Evolutionary conservation across 2,797 vertebrate species (phyloP), one percentile per base, ranked within the genome.

Genomic region (Parotocinclus haroldoi): DNA sequence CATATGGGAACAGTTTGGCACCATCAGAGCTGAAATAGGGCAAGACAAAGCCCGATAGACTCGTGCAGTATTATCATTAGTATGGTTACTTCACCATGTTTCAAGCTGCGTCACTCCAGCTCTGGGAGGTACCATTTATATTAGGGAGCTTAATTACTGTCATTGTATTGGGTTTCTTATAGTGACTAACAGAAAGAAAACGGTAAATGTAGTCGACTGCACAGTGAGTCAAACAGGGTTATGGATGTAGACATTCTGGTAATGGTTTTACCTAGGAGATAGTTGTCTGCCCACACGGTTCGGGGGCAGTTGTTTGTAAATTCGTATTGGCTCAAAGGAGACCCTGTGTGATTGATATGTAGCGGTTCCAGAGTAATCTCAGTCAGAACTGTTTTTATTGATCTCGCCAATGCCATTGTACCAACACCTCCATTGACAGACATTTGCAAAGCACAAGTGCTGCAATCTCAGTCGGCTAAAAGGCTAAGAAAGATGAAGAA

Each of bases 391-490:
- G 45, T 6, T 50, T 57, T 37, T 51, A 72, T 72, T 19, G 52
- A 72, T 66, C 58, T 45, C 14, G 51, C 42, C 48, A 59, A 54
- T 53, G 62, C 63, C 56, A 49, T 9, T n/a, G 63, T 40, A 53
- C 37, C 19, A 53, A 46, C 60, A 37, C 36, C 40, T 37, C 27
- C 56, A 69, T 69, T 66, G 72, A 55, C 56, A 74, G 50, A 51
- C 66, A 79, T 77, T 77, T 77, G 69, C 74, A 79, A 75, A 62
- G n/a, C 76, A 13, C 16, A 62, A 62, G 42, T 72, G 13, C 46
- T 50, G 63, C 9, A 3, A 54, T 36, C 62, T 50, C 40, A 10
- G 7, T 40, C 14, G 10, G 45, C n/a, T 46, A 46, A 17, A 46
- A 55, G 63, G 51, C 42, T 53, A 53, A 44, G 38, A 63, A 54